These are phyloP conservation scores for Drosophila hamatofila DNA, from an alignment of 2,888 invertebrate genomes.

Conservation along the genomic window DNA sequence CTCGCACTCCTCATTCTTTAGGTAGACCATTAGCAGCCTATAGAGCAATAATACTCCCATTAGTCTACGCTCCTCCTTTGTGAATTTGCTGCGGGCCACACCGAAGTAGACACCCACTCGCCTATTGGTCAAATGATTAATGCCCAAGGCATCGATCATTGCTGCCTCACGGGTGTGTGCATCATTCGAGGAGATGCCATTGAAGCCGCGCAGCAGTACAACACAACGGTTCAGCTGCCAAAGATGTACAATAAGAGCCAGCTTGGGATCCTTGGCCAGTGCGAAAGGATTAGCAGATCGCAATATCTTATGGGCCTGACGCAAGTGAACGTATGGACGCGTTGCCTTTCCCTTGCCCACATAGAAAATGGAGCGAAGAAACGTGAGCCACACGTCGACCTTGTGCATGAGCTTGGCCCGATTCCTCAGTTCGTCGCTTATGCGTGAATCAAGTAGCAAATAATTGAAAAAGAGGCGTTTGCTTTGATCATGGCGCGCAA, in stretches of 20 bases:
- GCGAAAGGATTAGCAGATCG: slow-evolving; percentile 12
- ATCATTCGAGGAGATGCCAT: slow-evolving; percentile 94
- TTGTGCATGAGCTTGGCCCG: slow-evolving; percentile 65
- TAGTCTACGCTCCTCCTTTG: slow-evolving; percentile 38
- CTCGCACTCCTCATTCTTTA: slow-evolving; percentile 46
- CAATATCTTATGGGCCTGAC: slow-evolving; percentile 54
- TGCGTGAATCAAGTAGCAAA: slow-evolving; percentile 65
- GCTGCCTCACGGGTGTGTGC: slow-evolving; percentile 97
- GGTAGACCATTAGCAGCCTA: slow-evolving; percentile 40
- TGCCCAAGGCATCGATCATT: slow-evolving; percentile 94
- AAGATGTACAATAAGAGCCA: slow-evolving; percentile 92
- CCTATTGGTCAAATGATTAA: slow-evolving; percentile 91
- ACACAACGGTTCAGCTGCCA: slow-evolving; percentile 94
- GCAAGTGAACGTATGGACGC: slow-evolving; percentile 90
- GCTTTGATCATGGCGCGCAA: slow-evolving; percentile 19
- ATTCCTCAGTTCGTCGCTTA: slow-evolving; percentile 44
- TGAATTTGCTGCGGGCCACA: slow-evolving; percentile 35
- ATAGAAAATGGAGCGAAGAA: slow-evolving; percentile 95
- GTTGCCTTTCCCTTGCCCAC: slow-evolving; percentile 96
- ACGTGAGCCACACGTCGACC: slow-evolving; percentile 89
- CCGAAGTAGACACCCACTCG: slow-evolving; percentile 93
- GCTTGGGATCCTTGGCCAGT: slow-evolving; percentile 86
- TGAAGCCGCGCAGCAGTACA: slow-evolving; percentile 94
- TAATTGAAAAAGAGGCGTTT: slow-evolving; percentile 58
- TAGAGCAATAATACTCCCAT: slow-evolving; percentile 61